Conservation (phyloP, 2,888 invertebrate genomes). For the Rotaria macrura region DNA sequence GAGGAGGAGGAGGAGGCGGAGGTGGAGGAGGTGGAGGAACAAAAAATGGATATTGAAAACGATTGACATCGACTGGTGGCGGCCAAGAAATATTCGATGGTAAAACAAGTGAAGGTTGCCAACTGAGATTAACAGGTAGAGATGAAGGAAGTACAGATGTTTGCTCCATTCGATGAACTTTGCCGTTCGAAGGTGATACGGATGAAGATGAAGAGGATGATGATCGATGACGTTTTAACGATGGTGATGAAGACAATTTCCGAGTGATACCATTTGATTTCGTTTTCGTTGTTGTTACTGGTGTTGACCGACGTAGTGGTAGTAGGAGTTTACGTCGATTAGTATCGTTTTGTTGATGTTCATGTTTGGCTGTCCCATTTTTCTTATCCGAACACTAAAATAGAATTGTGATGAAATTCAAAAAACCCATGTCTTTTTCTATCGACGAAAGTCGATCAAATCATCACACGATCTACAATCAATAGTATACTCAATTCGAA, state of each 20-base stretch:
- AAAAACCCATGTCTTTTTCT: too few species aligned
- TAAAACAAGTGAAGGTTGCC: background rate
- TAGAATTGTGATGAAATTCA: too few species aligned
- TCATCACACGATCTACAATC: too few species aligned
- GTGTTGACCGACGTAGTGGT: background rate
- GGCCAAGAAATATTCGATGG: background rate
- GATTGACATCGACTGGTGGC: background rate
- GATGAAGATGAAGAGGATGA: background rate
- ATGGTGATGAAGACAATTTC: background rate
- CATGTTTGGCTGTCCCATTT: background rate
- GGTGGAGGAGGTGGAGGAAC: background rate
- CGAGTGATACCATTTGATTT: background rate
- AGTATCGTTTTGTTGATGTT: background rate
- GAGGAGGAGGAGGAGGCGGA: background rate
- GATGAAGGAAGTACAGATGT: background rate
- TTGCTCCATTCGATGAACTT: background rate
- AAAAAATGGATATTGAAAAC: conserved; percentile 10
- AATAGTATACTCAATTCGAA: background rate
- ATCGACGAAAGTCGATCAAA: too few species aligned
- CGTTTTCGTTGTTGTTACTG: background rate
- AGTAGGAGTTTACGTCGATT: background rate
- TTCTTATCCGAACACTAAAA: background rate
- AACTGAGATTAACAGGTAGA: background rate
- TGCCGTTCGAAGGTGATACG: background rate
- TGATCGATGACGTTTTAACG: background rate